A percentile compares a stretch with the other conserved stretches of the same genome.
Evolutionary conservation across 2,797 vertebrate genomes (phyloP).

Genomic region (Eospalax fontanierii): DNA sequence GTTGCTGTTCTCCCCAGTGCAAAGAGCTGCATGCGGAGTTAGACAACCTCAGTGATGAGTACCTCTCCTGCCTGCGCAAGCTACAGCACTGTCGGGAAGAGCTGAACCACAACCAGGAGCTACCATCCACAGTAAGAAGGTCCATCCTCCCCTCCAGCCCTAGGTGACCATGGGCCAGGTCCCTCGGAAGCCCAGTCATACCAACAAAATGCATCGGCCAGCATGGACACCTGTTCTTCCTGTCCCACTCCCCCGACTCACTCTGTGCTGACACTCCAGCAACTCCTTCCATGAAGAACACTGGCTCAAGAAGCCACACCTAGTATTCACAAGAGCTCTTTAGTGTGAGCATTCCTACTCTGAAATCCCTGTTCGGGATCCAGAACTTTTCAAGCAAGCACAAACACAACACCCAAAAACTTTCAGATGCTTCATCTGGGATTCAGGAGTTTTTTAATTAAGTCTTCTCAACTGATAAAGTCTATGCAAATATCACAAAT

Average conservation of each 20-base stretch:
- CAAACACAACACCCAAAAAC: background rate
- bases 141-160: background rate
- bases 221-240: background rate
- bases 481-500: background rate
- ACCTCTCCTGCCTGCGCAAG: constrained; percentile 92
- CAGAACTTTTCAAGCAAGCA: background rate
- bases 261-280: background rate
- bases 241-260: background rate
- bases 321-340: background rate
- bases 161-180: background rate
- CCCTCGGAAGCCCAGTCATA: background rate
- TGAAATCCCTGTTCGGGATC: background rate
- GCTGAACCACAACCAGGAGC: constrained; percentile 89
- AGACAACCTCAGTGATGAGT: constrained; percentile 93
- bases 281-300: background rate
- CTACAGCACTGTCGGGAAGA: constrained; percentile 94
- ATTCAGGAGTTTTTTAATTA: background rate
- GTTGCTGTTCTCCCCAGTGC: constrained; percentile 88
- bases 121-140: constrained; percentile 81
- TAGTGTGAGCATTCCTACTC: background rate
- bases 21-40: constrained; percentile 92
- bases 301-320: background rate
- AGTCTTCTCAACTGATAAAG: background rate
- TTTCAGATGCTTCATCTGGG: background rate
- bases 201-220: background rate